Percentiles rank a stretch among this genome's conserved stretches.
These are phyloP conservation scores for Cotesia congregata DNA, from an alignment of 2,888 invertebrate genomes.

Conservation along the genomic window DNA sequence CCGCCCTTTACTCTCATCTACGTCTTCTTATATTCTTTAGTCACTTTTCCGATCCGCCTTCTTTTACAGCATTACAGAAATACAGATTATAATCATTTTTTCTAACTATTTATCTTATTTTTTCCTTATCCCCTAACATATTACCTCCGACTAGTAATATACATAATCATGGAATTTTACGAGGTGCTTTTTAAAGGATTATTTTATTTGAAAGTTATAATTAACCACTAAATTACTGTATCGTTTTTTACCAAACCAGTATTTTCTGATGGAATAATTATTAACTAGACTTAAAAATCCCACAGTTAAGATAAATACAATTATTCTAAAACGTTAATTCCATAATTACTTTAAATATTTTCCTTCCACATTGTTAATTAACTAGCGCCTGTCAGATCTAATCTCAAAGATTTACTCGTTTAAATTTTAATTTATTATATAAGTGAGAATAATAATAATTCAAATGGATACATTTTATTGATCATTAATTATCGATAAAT, in stretches of 20 bases:
- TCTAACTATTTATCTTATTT: background rate
- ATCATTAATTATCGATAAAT: background rate
- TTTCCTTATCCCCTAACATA: background rate
- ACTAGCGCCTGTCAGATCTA: background rate
- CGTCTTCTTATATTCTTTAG: constrained; percentile 45
- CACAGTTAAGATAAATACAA: background rate
- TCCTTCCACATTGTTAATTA: background rate
- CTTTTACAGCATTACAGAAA: background rate
- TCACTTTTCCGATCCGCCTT: constrained; percentile 42
- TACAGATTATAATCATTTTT: background rate
- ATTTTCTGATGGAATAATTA: background rate
- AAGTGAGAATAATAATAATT: background rate
- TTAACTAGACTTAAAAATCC: background rate
- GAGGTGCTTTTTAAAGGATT: background rate
- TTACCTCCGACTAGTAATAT: background rate
- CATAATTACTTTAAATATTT: background rate
- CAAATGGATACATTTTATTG: background rate
- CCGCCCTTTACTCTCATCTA: constrained; percentile 16
- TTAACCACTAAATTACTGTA: background rate
- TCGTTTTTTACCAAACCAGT: background rate
- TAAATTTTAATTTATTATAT: background rate
- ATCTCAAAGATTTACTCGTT: background rate
- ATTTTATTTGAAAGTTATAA: background rate
- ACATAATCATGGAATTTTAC: background rate
- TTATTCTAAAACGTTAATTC: background rate